Base-by-base conservation (phyloP, 2,888 invertebrate genomes). In the Torymus aiolomorphi region DNA sequence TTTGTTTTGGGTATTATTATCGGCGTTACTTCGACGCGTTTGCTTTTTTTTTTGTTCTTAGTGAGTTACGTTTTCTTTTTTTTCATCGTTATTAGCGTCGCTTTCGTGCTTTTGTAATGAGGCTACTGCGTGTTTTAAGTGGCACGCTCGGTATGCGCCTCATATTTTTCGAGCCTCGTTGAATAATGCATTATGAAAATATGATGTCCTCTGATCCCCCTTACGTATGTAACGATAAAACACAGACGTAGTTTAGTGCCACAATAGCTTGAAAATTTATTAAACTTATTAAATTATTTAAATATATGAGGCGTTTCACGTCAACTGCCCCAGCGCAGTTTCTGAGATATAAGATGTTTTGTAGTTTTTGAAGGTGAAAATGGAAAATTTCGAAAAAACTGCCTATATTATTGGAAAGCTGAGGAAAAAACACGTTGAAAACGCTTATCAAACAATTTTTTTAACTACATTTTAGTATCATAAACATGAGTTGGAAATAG, bases 31-130 rank as follows among this genome's bases (percentile, higher is more conserved):
- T 63, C 14, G 42, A 42, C 42, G 42, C 10, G 2, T 71, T 13
- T 16, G 59, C 54, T 20, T 52, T 4, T 52, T 73, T 71, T 18
- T 51, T 8, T 1, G 4, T 1, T 42, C 8, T 42, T 5, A 8
- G 42, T 5, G 8, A 8, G 42, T 42, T 42, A 42, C 8, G 73
- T 71, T 13, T 16, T 67, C 61, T 20, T 52, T 2, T 52, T 73
- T 71, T 18, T 59, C 11, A 42, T 42, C n/a, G 51, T 66, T 76
- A 66, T 79, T 56, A 51, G 52, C 66, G 16, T 54, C 61, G 16
- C 54, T 79, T 65, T 72, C 67, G 54, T 75, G 65, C 75, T 75
- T 65, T 75, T 59, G 42, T 71, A 65, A 80, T 66, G 66, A 75
- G 66, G 56, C 75, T 20, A 20, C 20, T 66, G 18, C 79, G 75